Percentiles rank a stretch among this genome's conserved stretches.
phyloP scores from a whole-genome alignment of 2,113 vertebrate species.

The Apteryx owenii region DNA sequence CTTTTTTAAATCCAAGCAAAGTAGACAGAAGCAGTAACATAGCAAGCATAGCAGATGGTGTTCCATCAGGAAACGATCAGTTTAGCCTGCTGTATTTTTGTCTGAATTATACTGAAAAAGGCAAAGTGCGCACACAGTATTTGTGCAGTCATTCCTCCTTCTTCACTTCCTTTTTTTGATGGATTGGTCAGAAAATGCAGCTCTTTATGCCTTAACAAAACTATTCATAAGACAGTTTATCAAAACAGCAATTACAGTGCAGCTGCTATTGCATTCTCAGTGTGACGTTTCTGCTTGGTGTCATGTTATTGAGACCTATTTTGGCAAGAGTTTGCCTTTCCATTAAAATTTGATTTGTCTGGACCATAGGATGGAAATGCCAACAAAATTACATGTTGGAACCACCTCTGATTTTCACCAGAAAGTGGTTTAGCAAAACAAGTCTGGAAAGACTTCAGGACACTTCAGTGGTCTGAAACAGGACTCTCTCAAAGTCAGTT shows the following conservation, averaged over 20 bases:
- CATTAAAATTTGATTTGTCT: not conserved
- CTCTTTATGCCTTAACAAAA: not conserved
- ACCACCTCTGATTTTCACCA: not conserved
- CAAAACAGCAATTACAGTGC: not conserved
- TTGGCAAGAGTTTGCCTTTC: not conserved
- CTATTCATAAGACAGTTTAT: not conserved
- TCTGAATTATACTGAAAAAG: not conserved
- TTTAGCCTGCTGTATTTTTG: not conserved
- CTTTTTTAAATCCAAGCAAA: not conserved
- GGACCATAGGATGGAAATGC: not conserved
- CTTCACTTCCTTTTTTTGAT: not conserved
- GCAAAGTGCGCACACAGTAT: not conserved
- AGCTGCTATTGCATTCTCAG: not conserved
- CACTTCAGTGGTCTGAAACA: not conserved
- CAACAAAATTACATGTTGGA: not conserved
- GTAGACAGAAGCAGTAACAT: not conserved
- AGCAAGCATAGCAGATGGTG: not conserved
- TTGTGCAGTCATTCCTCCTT: not conserved
- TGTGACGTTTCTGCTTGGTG: not conserved
- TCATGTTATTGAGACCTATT: not conserved
- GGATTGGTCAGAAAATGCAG: not conserved
- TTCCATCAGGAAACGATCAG: not conserved
- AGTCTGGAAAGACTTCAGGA: not conserved
- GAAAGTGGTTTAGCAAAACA: not conserved
- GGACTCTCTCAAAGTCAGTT: not conserved